Evolutionary conservation across 1,140 invertebrate species (phyloP).

Genomic region (Drosophila parvula): DNA sequence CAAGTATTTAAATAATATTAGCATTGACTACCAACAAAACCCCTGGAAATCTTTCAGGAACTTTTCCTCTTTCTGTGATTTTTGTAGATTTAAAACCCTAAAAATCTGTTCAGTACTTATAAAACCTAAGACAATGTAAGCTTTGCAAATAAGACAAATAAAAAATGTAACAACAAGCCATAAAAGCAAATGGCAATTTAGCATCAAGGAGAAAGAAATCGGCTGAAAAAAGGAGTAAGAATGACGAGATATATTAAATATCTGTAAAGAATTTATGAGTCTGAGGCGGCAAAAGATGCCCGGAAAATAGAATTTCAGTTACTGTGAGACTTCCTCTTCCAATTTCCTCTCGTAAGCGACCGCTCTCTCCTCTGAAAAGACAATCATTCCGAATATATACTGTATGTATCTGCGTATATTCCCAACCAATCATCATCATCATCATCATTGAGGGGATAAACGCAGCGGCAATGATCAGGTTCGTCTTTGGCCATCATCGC

Average conservation of each 20-base stretch:
- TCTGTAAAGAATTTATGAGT: conserved; percentile 22
- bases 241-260: conserved; percentile 18
- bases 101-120: neutral
- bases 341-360: neutral
- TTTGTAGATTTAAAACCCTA: too few species aligned
- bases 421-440: conserved; percentile 59
- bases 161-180: neutral
- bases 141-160: neutral
- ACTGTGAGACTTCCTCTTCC: neutral
- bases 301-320: neutral
- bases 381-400: conserved; percentile 5
- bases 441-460: conserved; percentile 27
- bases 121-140: neutral
- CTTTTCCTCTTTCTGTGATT: neutral
- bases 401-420: conserved; percentile 3
- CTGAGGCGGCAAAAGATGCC: neutral
- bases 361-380: neutral
- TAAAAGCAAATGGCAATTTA: neutral
- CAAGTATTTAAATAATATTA: neutral
- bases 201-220: neutral
- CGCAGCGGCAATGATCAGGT: conserved; percentile 44
- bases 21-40: neutral
- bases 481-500: conserved; percentile 54
- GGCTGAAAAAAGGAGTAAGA: neutral
- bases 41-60: neutral